Conservation (phyloP, 2,113 vertebrate species). For the Otus sunia region DNA sequence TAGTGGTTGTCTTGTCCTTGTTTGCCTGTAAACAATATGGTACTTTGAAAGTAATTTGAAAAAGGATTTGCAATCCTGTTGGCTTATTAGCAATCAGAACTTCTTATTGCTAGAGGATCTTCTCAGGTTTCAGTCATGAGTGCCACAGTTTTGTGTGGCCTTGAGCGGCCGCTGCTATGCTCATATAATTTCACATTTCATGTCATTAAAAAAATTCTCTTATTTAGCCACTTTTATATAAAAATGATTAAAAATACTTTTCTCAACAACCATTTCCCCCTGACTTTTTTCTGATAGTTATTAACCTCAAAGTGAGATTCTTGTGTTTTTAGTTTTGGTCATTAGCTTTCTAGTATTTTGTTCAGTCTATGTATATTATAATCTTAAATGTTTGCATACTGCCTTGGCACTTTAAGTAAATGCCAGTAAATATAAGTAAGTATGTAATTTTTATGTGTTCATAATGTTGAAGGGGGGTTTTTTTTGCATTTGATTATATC, state of each 20-base stretch:
- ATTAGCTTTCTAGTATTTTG: background rate
- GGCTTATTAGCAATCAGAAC: background rate
- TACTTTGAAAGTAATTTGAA: background rate
- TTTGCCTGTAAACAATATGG: background rate
- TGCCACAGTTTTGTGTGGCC: background rate
- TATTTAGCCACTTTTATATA: background rate
- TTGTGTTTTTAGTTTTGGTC: background rate
- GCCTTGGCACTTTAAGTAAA: background rate
- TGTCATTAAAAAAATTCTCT: background rate
- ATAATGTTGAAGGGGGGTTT: background rate
- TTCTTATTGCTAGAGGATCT: background rate
- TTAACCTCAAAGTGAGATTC: background rate
- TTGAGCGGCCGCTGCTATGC: background rate
- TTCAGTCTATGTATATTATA: background rate
- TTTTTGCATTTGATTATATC: background rate
- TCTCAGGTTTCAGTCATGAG: background rate
- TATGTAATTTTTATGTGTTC: background rate
- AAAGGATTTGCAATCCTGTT: background rate
- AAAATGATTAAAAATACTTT: background rate
- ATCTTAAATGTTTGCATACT: background rate
- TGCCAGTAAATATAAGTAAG: background rate
- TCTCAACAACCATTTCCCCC: background rate
- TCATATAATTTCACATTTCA: background rate
- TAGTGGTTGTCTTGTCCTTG: background rate
- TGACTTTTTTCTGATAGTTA: background rate